Conservation (phyloP, 2,113 vertebrate species). For the Ellobius talpinus region DNA sequence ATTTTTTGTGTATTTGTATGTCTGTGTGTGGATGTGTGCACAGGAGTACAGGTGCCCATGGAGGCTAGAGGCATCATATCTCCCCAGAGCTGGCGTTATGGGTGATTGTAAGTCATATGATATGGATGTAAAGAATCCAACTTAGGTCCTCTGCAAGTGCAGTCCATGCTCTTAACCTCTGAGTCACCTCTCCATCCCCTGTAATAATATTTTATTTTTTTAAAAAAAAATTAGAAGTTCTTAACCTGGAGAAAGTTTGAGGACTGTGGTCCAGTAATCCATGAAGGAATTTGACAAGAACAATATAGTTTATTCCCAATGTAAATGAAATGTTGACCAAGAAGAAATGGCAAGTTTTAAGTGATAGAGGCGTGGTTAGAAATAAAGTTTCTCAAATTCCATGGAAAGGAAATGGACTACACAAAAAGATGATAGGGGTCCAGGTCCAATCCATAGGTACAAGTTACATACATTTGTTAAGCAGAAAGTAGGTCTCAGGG, state of each 20-base stretch:
- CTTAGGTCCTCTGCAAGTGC: background rate
- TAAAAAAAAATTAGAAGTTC: background rate
- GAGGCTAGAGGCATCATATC: background rate
- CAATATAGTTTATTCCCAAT: constrained; percentile 36
- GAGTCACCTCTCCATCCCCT: background rate
- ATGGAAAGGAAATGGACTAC: constrained; percentile 15
- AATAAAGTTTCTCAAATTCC: constrained; percentile 27
- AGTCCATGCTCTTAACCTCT: background rate
- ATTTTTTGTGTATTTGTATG: background rate
- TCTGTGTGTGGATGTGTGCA: background rate
- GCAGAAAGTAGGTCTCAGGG: constrained; percentile 32
- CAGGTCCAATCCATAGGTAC: background rate
- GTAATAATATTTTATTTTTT: background rate
- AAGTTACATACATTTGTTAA: background rate
- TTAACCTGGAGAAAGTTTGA: constrained; percentile 19
- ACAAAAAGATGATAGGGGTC: background rate
- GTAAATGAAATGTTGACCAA: constrained; percentile 35
- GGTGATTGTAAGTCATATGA: background rate
- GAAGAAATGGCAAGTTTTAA: constrained; percentile 43
- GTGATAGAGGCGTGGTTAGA: background rate
- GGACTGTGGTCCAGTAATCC: background rate
- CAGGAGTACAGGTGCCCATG: background rate
- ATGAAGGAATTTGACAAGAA: constrained; percentile 41
- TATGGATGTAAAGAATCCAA: background rate
- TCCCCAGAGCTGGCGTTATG: background rate